Conservation (phyloP, 2,113 vertebrate genomes). For the Phrynocephalus versicolor region DNA sequence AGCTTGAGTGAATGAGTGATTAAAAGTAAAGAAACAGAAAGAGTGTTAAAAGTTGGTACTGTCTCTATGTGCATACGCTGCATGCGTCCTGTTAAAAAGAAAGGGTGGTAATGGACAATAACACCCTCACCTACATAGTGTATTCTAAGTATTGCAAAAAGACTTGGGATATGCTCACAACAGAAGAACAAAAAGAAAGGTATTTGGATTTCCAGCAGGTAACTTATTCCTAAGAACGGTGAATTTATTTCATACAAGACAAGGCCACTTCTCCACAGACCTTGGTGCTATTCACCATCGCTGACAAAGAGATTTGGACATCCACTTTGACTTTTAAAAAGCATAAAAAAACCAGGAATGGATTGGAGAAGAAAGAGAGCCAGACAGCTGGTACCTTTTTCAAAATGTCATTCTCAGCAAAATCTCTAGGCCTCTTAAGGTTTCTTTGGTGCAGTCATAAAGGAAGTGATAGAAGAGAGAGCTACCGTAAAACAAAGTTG, state of each 20-base stretch:
- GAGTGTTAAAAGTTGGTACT: not conserved
- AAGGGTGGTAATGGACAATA: not conserved
- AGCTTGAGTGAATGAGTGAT: not conserved
- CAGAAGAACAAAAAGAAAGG: not conserved
- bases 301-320: not conserved
- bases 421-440: not conserved
- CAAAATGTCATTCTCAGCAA: slow-evolving; percentile 15
- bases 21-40: not conserved
- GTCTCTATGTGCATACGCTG: not conserved
- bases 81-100: not conserved
- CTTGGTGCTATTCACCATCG: not conserved
- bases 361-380: not conserved
- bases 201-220: not conserved
- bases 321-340: not conserved
- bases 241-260: not conserved
- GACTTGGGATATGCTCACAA: not conserved
- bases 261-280: not conserved
- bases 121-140: not conserved
- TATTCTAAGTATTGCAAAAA: not conserved
- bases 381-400: not conserved
- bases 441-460: not conserved
- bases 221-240: not conserved
- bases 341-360: not conserved
- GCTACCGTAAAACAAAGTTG: not conserved
- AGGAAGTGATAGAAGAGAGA: slow-evolving; percentile 1